These are phyloP conservation scores for Lucilia sericata DNA, from an alignment of 1,140 invertebrate genomes.

Conservation along the genomic window DNA sequence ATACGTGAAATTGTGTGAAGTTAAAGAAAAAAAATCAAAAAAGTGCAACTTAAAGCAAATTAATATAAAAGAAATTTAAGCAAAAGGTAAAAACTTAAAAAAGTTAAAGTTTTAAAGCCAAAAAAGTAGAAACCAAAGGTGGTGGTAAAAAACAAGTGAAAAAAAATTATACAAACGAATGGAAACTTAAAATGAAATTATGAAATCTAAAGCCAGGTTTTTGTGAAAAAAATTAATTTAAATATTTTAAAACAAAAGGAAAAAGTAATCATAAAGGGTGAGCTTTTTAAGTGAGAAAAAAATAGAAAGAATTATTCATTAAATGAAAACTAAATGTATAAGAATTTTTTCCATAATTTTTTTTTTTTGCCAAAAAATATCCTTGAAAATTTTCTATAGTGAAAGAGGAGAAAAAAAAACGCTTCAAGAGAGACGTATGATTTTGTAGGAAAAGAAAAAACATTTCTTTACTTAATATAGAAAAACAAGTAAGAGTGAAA, in stretches of 20 bases:
- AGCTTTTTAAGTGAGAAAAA: not conserved
- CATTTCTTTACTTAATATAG: not conserved
- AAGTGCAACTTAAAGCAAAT: not conserved
- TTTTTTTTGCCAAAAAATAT: constrained; percentile 28
- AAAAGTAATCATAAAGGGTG: not conserved
- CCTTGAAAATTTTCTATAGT: constrained; percentile 34
- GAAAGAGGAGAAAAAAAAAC: not conserved
- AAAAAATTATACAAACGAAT: not conserved
- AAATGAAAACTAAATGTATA: constrained; percentile 23
- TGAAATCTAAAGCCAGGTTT: not conserved
- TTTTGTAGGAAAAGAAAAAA: not conserved
- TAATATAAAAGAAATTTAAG: not conserved
- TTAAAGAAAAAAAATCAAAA: constrained; percentile 24
- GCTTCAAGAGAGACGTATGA: not conserved
- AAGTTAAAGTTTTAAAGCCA: not conserved
- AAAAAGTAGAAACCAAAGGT: not conserved
- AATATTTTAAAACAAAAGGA: not conserved
- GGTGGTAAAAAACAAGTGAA: not conserved
- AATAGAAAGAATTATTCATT: not conserved
- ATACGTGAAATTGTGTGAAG: constrained; percentile 14
- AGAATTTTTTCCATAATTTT: constrained; percentile 9
- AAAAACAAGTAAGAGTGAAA: not conserved
- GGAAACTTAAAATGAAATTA: not conserved
- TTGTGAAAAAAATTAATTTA: not conserved
- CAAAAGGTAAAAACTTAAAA: not conserved